These are phyloP conservation scores for Syrista parreyssii DNA, from an alignment of 2,888 invertebrate species.

Conservation along the genomic window DNA sequence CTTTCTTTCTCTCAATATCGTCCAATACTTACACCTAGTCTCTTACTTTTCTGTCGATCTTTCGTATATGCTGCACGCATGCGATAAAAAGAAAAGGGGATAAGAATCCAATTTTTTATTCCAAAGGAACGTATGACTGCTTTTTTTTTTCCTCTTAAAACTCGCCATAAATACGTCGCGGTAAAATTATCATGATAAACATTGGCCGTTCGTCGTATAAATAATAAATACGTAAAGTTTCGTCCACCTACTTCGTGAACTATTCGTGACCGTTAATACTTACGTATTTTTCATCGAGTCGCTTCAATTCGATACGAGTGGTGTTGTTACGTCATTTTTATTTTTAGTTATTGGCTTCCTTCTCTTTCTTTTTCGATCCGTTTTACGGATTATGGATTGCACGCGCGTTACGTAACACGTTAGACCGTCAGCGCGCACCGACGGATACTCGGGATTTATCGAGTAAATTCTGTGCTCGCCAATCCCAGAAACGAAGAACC, in stretches of 20 bases:
- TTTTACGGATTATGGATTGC: neutral
- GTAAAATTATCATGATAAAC: neutral
- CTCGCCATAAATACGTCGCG: too few species aligned
- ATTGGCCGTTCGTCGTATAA: rapidly evolving
- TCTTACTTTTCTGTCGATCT: neutral
- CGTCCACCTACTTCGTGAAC: neutral
- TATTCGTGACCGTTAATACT: neutral
- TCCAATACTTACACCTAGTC: neutral
- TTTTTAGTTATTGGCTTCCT: neutral
- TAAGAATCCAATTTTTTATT: too few species aligned
- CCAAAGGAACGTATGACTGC: too few species aligned
- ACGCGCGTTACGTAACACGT: neutral
- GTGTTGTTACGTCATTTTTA: neutral
- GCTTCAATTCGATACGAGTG: neutral
- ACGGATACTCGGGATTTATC: neutral
- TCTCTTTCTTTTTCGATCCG: neutral
- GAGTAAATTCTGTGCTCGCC: neutral
- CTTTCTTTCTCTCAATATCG: neutral
- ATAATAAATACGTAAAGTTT: neutral
- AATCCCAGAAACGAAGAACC: neutral
- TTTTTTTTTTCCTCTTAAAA: too few species aligned
- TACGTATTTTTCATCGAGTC: neutral
- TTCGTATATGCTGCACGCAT: neutral
- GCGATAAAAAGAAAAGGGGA: neutral
- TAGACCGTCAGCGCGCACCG: neutral